phyloP scores from a whole-genome alignment of 2,797 vertebrate genomes.

The Siniperca obscura region DNA sequence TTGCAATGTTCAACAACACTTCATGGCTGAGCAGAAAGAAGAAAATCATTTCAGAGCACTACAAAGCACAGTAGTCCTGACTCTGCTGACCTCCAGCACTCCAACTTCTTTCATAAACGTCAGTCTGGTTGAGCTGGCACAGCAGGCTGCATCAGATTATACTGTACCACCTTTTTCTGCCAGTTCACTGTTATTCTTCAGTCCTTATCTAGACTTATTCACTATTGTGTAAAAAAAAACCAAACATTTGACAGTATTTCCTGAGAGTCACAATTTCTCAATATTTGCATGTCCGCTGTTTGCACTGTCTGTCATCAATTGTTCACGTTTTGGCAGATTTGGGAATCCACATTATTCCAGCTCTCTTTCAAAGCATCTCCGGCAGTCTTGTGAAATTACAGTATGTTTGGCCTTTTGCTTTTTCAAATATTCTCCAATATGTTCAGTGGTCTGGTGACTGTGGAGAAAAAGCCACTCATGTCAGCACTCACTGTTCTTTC shows the following conservation, averaged over 20 bases:
- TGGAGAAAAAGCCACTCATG: slow-evolving; percentile 9
- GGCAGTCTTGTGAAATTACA: background rate
- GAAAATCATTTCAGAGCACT: slow-evolving; percentile 23
- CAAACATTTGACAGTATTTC: background rate
- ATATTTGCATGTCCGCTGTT: background rate
- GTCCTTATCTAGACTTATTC: slow-evolving; percentile 4
- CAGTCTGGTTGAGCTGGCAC: slow-evolving; percentile 16
- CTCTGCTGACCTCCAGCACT: slow-evolving; percentile 29
- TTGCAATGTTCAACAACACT: slow-evolving; percentile 14
- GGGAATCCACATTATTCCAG: background rate
- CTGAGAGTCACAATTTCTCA: background rate
- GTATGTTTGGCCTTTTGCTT: background rate
- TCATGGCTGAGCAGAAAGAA: slow-evolving; percentile 27
- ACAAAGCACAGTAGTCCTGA: background rate
- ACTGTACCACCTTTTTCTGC: background rate
- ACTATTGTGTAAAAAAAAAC: background rate
- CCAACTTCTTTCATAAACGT: slow-evolving; percentile 3
- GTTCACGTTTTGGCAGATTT: slow-evolving; percentile 12
- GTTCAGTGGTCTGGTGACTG: slow-evolving; percentile 1
- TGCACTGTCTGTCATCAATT: background rate
- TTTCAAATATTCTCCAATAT: background rate
- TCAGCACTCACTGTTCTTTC: slow-evolving; percentile 12
- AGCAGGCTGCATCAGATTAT: slow-evolving; percentile 18
- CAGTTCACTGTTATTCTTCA: slow-evolving; percentile 5
- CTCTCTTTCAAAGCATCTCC: background rate